phyloP scores from a whole-genome alignment of 1,140 invertebrate genomes.

The Lordiphosa mommai region DNA sequence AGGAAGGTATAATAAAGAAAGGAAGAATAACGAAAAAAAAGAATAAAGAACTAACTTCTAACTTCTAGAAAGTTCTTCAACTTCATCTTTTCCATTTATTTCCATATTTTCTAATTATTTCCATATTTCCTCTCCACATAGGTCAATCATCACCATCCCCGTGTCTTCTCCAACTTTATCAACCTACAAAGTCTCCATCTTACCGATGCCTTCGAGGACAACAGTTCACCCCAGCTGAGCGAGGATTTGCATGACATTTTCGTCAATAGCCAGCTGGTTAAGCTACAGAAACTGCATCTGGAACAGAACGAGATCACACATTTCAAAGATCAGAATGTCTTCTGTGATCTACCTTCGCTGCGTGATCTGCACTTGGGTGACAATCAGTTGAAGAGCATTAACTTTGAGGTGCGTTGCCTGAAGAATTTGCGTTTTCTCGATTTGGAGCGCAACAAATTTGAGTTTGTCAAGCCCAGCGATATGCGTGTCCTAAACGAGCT shows the following conservation, averaged over 20 bases:
- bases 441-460: constrained; percentile 86
- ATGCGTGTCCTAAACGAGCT: constrained; percentile 83
- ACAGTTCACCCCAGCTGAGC: constrained; percentile 83
- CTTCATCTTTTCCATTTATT: no score
- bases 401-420: constrained; percentile 86
- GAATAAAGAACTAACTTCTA: no score
- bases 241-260: constrained; percentile 87
- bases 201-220: constrained; percentile 88
- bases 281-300: constrained; percentile 86
- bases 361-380: constrained; percentile 86
- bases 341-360: constrained; percentile 86
- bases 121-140: neutral
- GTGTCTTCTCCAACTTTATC: constrained; percentile 89
- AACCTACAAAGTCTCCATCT: constrained; percentile 87
- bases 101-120: neutral
- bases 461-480: constrained; percentile 82
- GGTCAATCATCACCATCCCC: constrained; percentile 84
- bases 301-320: constrained; percentile 89
- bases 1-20: no score
- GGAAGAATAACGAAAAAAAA: no score
- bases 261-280: constrained; percentile 84
- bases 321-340: constrained; percentile 84
- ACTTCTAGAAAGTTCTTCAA: no score
- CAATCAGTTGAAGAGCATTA: constrained; percentile 83
- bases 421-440: constrained; percentile 86